These are phyloP conservation scores for Marmota flaviventris DNA, from an alignment of 2,113 vertebrate genomes.

Conservation along the genomic window DNA sequence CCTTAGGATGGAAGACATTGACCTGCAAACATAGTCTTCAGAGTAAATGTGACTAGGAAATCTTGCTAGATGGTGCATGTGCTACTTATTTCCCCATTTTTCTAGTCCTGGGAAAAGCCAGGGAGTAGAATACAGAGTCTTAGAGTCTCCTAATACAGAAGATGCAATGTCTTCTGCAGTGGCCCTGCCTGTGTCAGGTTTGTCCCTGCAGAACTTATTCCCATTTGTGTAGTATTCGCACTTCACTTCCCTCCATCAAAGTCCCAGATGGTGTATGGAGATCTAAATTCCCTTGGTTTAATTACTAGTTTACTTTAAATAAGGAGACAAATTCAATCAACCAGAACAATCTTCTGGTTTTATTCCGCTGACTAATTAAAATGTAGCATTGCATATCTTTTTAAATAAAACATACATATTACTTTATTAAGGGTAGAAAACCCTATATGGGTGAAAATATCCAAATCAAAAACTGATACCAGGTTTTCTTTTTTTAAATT, in stretches of 20 bases:
- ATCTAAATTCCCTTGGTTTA: neutral
- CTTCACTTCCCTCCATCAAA: neutral
- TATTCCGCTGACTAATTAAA: neutral
- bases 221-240: neutral
- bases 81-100: neutral
- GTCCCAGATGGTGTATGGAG: neutral
- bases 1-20: neutral
- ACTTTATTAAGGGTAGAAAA: neutral
- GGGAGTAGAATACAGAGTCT: neutral
- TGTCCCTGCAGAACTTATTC: neutral
- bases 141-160: neutral
- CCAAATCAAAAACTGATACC: neutral
- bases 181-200: fast-evolving
- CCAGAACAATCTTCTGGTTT: slow-evolving; percentile 5
- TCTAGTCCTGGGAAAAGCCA: neutral
- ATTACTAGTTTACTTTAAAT: neutral
- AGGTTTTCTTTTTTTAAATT: neutral
- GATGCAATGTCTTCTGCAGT: neutral
- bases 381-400: neutral
- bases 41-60: neutral
- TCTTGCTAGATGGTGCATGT: neutral
- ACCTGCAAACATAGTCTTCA: neutral
- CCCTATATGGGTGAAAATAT: neutral
- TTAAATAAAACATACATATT: neutral
- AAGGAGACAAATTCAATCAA: neutral